Evolutionary conservation across 2,888 invertebrate species (phyloP), one percentile per base, ranked within the genome.

Genomic region (Zhengitettix transpicula): DNA sequence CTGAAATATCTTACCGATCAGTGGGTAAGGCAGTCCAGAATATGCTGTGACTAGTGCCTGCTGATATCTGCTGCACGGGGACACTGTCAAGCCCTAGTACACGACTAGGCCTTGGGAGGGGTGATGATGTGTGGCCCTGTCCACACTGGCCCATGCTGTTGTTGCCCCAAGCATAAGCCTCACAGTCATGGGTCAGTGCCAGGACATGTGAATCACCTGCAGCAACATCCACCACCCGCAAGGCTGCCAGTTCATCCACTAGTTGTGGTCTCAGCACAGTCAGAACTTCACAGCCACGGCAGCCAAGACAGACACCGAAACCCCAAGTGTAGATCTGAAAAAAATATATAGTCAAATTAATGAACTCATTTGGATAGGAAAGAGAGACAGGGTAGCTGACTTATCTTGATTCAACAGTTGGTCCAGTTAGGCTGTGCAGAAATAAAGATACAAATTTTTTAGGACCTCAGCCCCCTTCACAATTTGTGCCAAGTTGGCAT

Each of bases 91-190:
- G 67, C 1, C 79, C 79, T 40, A 77, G 68, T 1, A 82, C 80
- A 67, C 77, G 78, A 53, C 75, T 71, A 1, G 82, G 82, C 57
- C 77, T 70, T 1, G 77, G 74, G 8, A 82, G 73, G 7, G 81
- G 81, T 61, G 78, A 79, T 47, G 78, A 78, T 1, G 77, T 75
- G 68, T 81, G 80, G 5, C 82, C 81, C 65, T 78, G 78, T 0
- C 83, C 83, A 70, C 82, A 82, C 68, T 82, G 81, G 1, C 82
- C 82, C 78, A 81, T 80, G 0, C 78, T 77, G 68, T 82, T 83
- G 65, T 77, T 78, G n/a, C 83, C 81, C 81, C 80, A 81, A 0
- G 80, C 77, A 69, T 75, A 80, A 1, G 77, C 75, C 62, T 74
- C 73, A 63, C 74, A 71, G 59, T 77, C 76, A 64, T 80, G 77